A percentile compares a stretch with the other conserved stretches of the same genome.
phyloP scores from a whole-genome alignment of 2,888 invertebrate species.

The Diaprepes abbreviatus region DNA sequence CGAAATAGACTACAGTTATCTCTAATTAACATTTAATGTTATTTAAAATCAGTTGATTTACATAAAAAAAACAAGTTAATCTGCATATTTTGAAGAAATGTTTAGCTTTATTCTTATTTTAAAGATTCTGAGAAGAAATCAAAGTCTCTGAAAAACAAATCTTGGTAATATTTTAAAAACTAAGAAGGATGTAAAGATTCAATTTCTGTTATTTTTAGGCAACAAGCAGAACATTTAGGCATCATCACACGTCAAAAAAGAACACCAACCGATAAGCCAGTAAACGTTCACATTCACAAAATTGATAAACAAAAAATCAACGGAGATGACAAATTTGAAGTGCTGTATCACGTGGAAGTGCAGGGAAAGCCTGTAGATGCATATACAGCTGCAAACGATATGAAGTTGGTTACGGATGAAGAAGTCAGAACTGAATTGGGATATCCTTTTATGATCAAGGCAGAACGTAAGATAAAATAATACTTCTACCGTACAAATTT shows the following conservation, averaged over 20 bases:
- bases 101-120: no score
- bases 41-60: no score
- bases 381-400: slow-evolving; percentile 84
- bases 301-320: slow-evolving; percentile 71
- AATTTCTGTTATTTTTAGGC: slow-evolving; percentile 68
- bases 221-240: slow-evolving; percentile 86
- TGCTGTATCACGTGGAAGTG: slow-evolving; percentile 86
- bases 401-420: slow-evolving; percentile 83
- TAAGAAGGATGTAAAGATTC: no score
- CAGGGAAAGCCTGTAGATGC: slow-evolving; percentile 86
- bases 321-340: slow-evolving; percentile 69
- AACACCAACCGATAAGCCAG: slow-evolving; percentile 66
- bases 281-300: slow-evolving; percentile 78
- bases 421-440: slow-evolving; percentile 83
- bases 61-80: no score
- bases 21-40: no score
- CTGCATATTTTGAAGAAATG: no score
- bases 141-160: no score
- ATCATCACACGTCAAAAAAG: slow-evolving; percentile 67
- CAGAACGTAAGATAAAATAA: slow-evolving; percentile 92
- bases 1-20: no score
- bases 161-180: no score
- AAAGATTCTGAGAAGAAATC: no score
- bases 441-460: slow-evolving; percentile 83
- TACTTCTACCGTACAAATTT: no score